Evolutionary conservation across 2,113 vertebrate genomes (phyloP).

Genomic region (Oreotragus oreotragus): DNA sequence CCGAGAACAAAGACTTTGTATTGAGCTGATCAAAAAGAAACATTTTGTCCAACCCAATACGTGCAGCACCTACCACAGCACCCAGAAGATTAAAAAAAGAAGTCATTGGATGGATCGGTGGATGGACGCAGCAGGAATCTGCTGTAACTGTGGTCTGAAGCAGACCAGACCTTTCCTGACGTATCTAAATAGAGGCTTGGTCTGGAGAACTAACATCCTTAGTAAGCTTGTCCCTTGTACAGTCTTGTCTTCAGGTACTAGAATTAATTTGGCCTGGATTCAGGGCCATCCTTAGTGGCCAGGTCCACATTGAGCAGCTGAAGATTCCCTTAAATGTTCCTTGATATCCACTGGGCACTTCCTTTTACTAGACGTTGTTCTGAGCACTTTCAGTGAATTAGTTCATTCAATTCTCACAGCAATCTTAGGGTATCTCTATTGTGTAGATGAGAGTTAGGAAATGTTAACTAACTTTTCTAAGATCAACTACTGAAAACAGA

Average conservation of each 20-base stretch:
- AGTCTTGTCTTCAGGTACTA: neutral
- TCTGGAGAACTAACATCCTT: neutral
- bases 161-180: neutral
- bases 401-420: neutral
- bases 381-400: neutral
- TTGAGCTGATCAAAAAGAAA: neutral
- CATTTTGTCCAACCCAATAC: neutral
- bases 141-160: neutral
- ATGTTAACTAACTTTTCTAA: neutral
- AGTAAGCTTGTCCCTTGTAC: neutral
- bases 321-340: neutral
- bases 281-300: neutral
- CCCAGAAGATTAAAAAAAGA: neutral
- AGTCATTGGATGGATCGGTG: rapidly evolving
- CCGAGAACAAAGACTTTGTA: neutral
- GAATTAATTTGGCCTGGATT: neutral
- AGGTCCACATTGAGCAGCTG: neutral
- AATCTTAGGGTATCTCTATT: neutral
- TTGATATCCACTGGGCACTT: neutral
- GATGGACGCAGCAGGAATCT: neutral
- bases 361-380: neutral
- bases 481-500: neutral
- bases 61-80: neutral
- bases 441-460: neutral
- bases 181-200: neutral